phyloP scores from a whole-genome alignment of 2,888 invertebrate species.

The Allacma fusca region DNA sequence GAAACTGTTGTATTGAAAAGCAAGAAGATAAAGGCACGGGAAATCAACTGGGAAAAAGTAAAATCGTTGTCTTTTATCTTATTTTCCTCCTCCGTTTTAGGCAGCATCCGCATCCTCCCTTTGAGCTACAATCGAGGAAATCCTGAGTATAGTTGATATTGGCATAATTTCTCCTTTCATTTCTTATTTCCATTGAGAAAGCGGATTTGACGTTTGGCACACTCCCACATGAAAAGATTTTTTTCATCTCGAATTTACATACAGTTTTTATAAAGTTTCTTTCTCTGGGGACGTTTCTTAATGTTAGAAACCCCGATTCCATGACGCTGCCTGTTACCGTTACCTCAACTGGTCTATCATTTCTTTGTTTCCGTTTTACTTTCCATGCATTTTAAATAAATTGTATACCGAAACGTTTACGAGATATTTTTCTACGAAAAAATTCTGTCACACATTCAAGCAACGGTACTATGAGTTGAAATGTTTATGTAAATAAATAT shows the following conservation, averaged over 20 bases:
- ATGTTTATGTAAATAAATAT: too few species aligned
- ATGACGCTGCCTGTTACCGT: not conserved
- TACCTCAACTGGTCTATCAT: not conserved
- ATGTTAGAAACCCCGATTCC: not conserved
- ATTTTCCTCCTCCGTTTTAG: constrained; percentile 55
- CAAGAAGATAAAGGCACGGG: constrained; percentile 40
- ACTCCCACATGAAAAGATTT: constrained; percentile 46
- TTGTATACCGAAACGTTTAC: not conserved
- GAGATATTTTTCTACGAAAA: not conserved
- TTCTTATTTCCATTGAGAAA: constrained; percentile 50
- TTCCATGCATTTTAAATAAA: not conserved
- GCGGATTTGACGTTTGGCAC: constrained; percentile 57
- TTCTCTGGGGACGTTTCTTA: not conserved
- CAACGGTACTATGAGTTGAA: not conserved
- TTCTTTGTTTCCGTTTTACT: not conserved
- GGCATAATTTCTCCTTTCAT: constrained; percentile 59
- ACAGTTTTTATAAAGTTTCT: not conserved
- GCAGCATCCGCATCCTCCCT: constrained; percentile 55
- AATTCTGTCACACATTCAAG: not conserved
- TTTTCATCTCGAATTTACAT: constrained; percentile 28
- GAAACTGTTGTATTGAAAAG: not conserved
- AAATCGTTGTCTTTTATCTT: constrained; percentile 57
- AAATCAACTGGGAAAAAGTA: constrained; percentile 56
- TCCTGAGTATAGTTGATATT: constrained; percentile 60
- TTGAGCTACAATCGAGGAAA: constrained; percentile 59